Evolutionary conservation across 2,113 vertebrate species (phyloP).

Genomic region (Lophura nycthemera): DNA sequence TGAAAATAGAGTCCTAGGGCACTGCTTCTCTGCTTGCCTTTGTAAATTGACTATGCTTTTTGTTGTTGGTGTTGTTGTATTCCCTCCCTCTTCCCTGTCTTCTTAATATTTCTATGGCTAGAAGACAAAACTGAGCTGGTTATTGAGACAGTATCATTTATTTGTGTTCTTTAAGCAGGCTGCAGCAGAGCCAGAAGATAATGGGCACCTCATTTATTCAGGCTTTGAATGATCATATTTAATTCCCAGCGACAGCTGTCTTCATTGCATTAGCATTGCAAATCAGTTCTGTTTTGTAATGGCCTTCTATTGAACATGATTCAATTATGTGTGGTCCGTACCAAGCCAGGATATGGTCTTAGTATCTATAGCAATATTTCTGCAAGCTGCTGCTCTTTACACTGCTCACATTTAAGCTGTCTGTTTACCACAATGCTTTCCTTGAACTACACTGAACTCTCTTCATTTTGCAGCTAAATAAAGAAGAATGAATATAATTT

Average conservation of each 20-base stretch:
- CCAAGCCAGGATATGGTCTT: slow-evolving; percentile 78
- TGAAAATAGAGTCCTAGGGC: slow-evolving; percentile 58
- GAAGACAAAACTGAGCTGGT: slow-evolving; percentile 82
- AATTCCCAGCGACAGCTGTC: slow-evolving; percentile 87
- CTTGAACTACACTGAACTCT: slow-evolving; percentile 83
- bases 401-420: slow-evolving; percentile 82
- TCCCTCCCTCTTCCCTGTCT: slow-evolving; percentile 58
- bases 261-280: slow-evolving; percentile 86
- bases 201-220: slow-evolving; percentile 87
- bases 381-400: slow-evolving; percentile 85
- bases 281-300: slow-evolving; percentile 85
- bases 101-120: slow-evolving; percentile 78
- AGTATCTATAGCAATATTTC: slow-evolving; percentile 84
- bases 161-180: slow-evolving; percentile 84
- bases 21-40: slow-evolving; percentile 48
- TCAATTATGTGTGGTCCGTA: slow-evolving; percentile 84
- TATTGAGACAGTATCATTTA: slow-evolving; percentile 82
- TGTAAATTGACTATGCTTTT: slow-evolving; percentile 73
- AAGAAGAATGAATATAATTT: slow-evolving; percentile 81
- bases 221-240: slow-evolving; percentile 87
- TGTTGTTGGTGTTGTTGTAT: slow-evolving; percentile 58
- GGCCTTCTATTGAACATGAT: slow-evolving; percentile 86
- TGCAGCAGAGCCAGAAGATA: slow-evolving; percentile 86
- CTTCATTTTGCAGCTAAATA: slow-evolving; percentile 79
- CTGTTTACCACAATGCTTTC: slow-evolving; percentile 83